phyloP scores from a whole-genome alignment of 2,888 invertebrate species.

The Oscheius sp. region DNA sequence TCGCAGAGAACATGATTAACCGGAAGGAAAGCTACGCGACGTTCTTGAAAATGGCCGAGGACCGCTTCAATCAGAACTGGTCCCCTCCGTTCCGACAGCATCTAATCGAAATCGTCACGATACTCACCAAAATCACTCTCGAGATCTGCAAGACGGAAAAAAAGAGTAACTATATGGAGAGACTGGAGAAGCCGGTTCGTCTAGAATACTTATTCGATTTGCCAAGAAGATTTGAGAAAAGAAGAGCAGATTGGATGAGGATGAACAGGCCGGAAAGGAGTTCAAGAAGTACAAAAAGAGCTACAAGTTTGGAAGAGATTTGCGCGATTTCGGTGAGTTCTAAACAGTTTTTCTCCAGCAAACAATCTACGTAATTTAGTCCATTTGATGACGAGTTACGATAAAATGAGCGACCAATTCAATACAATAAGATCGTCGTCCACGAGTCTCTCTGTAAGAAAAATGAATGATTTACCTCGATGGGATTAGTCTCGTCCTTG shows the following conservation, averaged over 20 bases:
- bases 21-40: not conserved
- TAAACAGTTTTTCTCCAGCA: too few species aligned
- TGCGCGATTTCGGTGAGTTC: too few species aligned
- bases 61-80: not conserved
- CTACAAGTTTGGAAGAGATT: too few species aligned
- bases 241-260: not conserved
- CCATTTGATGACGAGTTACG: too few species aligned
- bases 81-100: not conserved
- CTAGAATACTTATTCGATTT: not conserved
- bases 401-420: too few species aligned
- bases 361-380: too few species aligned
- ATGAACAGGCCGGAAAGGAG: too few species aligned
- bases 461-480: conserved; percentile 28
- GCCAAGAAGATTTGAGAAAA: not conserved
- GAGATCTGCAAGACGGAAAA: not conserved
- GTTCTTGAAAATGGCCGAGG: not conserved
- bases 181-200: conserved; percentile 12
- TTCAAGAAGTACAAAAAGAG: too few species aligned
- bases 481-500: conserved; percentile 49
- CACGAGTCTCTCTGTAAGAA: not conserved
- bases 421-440: too few species aligned
- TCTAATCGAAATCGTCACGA: not conserved
- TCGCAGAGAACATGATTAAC: not conserved
- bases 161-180: not conserved
- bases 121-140: not conserved